Evolutionary conservation across 1,140 invertebrate genomes (phyloP).

Genomic region (Zaprionus capensis): DNA sequence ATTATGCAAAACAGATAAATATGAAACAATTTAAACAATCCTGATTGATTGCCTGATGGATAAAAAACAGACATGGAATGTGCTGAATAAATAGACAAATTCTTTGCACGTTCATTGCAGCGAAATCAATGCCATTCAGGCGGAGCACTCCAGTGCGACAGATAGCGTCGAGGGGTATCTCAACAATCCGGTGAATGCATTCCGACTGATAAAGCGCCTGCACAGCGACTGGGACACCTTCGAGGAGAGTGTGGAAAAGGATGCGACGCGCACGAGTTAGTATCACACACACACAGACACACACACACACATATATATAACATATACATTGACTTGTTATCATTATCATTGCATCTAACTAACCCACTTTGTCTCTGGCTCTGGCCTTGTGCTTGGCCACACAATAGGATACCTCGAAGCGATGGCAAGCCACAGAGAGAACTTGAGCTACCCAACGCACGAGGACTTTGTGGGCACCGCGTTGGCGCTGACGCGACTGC

Average conservation of each 20-base stretch:
- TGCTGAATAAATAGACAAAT: conserved; percentile 13
- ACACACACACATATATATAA: too few relatives aligned
- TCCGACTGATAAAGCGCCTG: conserved; percentile 96
- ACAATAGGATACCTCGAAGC: conserved; percentile 89
- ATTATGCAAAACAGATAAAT: conserved; percentile 49
- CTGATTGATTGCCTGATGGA: conserved; percentile 29
- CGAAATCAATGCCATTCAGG: conserved; percentile 88
- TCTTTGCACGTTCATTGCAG: conserved; percentile 77
- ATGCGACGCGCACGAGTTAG: conserved; percentile 55
- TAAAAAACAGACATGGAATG: conserved; percentile 7
- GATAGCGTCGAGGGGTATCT: conserved; percentile 92
- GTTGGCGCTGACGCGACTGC: conserved; percentile 95
- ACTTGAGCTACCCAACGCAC: conserved; percentile 92
- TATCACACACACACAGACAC: not conserved
- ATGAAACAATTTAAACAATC: conserved; percentile 39
- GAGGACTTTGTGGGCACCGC: conserved; percentile 97
- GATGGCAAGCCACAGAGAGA: conserved; percentile 88
- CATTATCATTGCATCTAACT: conserved; percentile 7
- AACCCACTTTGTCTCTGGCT: conserved; percentile 22
- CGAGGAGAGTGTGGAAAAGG: conserved; percentile 52
- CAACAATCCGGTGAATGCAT: conserved; percentile 98
- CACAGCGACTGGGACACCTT: conserved; percentile 94
- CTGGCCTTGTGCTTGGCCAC: not conserved
- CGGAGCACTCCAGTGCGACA: conserved; percentile 91
- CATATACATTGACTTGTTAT: not conserved